A percentile compares a stretch with the other conserved stretches of the same genome.
Evolutionary conservation across 2,888 invertebrate species (phyloP).

Genomic region (Protodeltote pygarga): DNA sequence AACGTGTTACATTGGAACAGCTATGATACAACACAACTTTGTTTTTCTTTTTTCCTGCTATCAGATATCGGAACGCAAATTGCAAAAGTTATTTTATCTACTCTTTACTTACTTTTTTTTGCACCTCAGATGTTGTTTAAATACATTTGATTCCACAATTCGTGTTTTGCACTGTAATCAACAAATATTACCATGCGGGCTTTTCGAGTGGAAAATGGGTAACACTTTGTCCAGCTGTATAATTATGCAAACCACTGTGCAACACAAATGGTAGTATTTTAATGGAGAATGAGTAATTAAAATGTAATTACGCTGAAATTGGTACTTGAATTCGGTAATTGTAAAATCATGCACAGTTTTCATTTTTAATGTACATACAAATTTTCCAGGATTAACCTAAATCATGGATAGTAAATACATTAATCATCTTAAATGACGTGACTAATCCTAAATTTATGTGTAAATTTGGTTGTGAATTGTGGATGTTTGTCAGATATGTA

Average conservation of each 20-base stretch:
- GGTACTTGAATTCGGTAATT: too few species aligned
- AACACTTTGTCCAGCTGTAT: slow-evolving; percentile 17
- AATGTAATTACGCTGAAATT: slow-evolving; percentile 20
- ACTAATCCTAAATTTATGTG: slow-evolving; percentile 19
- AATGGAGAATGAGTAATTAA: slow-evolving; percentile 14
- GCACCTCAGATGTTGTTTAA: slow-evolving; percentile 6
- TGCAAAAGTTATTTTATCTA: slow-evolving; percentile 4
- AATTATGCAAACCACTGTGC: slow-evolving; percentile 31
- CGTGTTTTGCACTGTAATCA: too few species aligned
- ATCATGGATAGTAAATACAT: not conserved
- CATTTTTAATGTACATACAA: not conserved
- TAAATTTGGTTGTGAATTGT: slow-evolving; percentile 2
- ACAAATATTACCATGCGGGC: slow-evolving; percentile 7
- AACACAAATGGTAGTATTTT: slow-evolving; percentile 18
- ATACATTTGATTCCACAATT: too few species aligned
- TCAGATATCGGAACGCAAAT: slow-evolving; percentile 17
- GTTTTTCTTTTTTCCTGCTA: slow-evolving; percentile 13
- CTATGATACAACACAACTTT: slow-evolving; percentile 2
- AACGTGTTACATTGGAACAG: slow-evolving; percentile 25
- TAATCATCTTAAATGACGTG: slow-evolving; percentile 5
- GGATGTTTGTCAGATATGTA: not conserved
- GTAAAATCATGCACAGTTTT: too few species aligned
- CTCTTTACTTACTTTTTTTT: not conserved
- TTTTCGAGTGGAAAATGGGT: slow-evolving; percentile 7
- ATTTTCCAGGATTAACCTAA: not conserved